Conservation (phyloP, 2,888 invertebrate species). For the Athetis lepigone region DNA sequence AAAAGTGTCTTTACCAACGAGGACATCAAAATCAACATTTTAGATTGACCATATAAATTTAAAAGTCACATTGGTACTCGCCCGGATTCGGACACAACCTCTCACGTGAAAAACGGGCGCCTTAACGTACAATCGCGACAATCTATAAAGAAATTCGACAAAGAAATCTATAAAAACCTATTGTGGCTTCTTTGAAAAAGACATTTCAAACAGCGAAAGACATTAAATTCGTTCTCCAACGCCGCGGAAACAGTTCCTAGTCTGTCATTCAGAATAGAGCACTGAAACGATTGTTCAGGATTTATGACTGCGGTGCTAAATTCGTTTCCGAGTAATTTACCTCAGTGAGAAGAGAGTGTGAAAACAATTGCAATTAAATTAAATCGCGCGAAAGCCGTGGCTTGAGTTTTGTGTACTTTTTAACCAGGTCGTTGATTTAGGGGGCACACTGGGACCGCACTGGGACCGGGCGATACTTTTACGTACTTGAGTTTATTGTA, state of each 20-base stretch:
- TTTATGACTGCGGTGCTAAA: slow-evolving; percentile 36
- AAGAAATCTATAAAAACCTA: no score
- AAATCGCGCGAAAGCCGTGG: slow-evolving; percentile 47
- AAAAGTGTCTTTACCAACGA: no score
- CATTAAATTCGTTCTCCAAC: no score
- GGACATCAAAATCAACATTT: no score
- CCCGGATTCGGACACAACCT: no score
- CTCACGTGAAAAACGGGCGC: no score
- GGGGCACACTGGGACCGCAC: neutral
- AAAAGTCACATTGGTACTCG: no score
- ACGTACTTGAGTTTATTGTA: neutral
- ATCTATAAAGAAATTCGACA: no score
- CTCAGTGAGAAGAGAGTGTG: slow-evolving; percentile 46
- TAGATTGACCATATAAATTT: no score
- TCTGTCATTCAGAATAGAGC: slow-evolving; percentile 21
- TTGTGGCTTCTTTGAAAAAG: no score
- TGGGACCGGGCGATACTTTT: neutral
- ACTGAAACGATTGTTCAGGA: slow-evolving; percentile 22
- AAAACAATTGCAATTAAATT: slow-evolving; percentile 56
- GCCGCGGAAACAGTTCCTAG: neutral
- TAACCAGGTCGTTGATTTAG: slow-evolving; percentile 27
- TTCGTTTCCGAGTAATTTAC: slow-evolving; percentile 51
- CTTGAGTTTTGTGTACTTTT: slow-evolving; percentile 37
- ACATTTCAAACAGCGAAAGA: no score
- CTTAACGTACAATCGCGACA: no score